These are phyloP conservation scores for Empidonax traillii DNA, from an alignment of 2,113 vertebrate genomes.

Conservation along the genomic window DNA sequence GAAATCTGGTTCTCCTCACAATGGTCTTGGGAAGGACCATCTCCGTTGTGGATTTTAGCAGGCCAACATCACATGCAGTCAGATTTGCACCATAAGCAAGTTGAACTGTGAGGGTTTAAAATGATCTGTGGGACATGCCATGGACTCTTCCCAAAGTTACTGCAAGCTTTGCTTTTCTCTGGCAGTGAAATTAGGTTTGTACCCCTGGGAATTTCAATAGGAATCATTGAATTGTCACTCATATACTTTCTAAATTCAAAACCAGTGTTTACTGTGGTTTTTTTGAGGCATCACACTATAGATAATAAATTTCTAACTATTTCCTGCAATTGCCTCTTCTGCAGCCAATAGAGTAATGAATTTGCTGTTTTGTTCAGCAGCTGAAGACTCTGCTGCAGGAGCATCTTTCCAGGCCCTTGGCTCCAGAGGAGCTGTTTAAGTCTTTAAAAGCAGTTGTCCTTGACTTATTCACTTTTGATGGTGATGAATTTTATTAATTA, in stretches of 20 bases:
- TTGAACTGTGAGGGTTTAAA: not conserved
- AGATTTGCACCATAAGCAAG: not conserved
- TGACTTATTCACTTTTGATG: not conserved
- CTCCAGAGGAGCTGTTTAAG: not conserved
- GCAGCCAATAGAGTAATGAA: not conserved
- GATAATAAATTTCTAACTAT: not conserved
- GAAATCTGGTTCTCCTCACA: not conserved
- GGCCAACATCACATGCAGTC: not conserved
- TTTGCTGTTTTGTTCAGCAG: not conserved
- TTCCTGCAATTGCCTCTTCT: not conserved
- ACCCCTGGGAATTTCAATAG: not conserved
- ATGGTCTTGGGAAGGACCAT: not conserved
- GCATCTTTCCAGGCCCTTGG: not conserved
- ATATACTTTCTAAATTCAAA: not conserved
- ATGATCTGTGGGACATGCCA: not conserved
- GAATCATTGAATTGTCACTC: not conserved
- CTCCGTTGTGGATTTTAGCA: not conserved
- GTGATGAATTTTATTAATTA: not conserved
- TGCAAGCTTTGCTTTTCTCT: not conserved
- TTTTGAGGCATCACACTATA: not conserved
- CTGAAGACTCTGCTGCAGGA: not conserved
- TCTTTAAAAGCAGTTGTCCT: not conserved
- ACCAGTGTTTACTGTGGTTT: not conserved
- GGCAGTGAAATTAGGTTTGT: not conserved
- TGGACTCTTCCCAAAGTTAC: not conserved